Evolutionary conservation across 2,797 vertebrate species (phyloP).

Genomic region (Mus minutoides): DNA sequence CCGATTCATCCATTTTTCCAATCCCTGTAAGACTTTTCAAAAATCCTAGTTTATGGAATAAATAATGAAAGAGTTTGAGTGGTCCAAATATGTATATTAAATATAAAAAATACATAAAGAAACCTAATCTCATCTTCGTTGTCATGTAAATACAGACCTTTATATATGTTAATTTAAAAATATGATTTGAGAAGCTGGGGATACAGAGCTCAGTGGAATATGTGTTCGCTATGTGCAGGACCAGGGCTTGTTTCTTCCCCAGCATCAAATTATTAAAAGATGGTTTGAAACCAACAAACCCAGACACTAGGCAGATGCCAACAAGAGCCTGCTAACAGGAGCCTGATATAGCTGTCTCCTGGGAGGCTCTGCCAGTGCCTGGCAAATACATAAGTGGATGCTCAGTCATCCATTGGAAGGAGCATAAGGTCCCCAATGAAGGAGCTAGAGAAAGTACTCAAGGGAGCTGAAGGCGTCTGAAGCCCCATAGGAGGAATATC

Average conservation of each 20-base stretch:
- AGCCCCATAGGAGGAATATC: too few relatives aligned
- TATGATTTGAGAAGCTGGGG: not conserved
- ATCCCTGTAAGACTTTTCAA: not conserved
- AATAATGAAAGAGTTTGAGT: not conserved
- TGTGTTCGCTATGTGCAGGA: not conserved
- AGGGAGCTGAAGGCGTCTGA: too few relatives aligned
- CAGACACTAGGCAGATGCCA: too few relatives aligned
- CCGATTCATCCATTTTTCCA: not conserved
- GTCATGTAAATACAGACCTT: not conserved
- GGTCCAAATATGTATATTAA: not conserved
- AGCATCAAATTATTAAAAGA: not conserved
- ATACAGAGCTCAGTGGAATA: not conserved
- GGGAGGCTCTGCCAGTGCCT: too few relatives aligned
- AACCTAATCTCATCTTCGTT: not conserved
- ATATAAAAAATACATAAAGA: not conserved
- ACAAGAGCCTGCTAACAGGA: too few relatives aligned
- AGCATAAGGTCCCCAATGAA: too few relatives aligned
- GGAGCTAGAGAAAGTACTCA: too few relatives aligned
- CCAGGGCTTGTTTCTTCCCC: not conserved
- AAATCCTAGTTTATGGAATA: conserved; percentile 15
- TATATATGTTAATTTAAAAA: conserved; percentile 1
- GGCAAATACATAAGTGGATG: too few relatives aligned
- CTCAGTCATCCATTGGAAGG: too few relatives aligned
- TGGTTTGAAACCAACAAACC: too few relatives aligned
- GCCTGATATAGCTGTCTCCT: too few relatives aligned